These are phyloP conservation scores for Astur gentilis DNA, from an alignment of 2,113 vertebrate genomes.

Conservation along the genomic window DNA sequence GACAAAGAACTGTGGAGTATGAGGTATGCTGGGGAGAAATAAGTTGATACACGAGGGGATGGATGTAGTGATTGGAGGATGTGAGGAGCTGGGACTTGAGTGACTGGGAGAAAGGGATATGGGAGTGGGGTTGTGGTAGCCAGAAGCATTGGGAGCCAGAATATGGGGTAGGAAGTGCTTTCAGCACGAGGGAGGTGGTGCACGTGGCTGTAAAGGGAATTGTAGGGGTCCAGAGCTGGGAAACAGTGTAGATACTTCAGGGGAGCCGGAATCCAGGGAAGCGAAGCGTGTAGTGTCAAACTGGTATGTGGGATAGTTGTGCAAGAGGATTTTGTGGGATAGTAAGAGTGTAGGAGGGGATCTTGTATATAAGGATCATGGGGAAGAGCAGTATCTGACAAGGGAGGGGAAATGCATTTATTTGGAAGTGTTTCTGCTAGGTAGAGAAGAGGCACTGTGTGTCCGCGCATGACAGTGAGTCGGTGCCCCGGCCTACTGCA, in stretches of 20 bases:
- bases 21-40: neutral
- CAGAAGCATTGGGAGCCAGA: neutral
- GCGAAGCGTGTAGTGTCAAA: neutral
- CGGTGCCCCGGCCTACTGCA: neutral
- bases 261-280: neutral
- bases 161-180: neutral
- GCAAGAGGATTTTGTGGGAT: neutral
- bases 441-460: neutral
- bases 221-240: neutral
- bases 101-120: neutral
- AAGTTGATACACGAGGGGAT: neutral
- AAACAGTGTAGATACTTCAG: neutral
- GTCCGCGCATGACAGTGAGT: neutral
- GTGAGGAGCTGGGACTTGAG: neutral
- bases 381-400: neutral
- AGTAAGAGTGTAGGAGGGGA: neutral
- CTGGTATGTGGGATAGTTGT: neutral
- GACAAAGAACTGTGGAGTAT: neutral
- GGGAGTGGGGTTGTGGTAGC: neutral
- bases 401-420: neutral
- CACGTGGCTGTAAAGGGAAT: neutral
- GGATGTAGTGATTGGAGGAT: neutral
- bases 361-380: neutral
- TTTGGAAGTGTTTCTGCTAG: neutral
- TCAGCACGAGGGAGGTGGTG: neutral